A percentile compares a stretch with the other conserved stretches of the same genome.
Evolutionary conservation across 1,140 invertebrate genomes (phyloP).

Genomic region (Zophobas atratus): DNA sequence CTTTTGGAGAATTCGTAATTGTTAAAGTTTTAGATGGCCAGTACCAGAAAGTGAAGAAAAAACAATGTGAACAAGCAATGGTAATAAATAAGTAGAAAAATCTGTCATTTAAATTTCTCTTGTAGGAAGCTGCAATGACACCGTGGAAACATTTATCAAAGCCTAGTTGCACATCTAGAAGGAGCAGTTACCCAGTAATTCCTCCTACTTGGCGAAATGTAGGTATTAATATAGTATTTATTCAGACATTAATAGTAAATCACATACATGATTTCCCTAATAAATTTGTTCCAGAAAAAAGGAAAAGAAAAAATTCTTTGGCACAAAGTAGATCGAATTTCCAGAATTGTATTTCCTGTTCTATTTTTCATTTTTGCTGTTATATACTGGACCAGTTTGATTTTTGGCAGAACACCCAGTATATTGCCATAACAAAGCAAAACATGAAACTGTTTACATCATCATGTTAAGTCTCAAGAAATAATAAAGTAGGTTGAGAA

Average conservation of each 20-base stretch:
- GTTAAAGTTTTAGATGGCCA: conserved; percentile 84
- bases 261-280: background rate
- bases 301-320: conserved; percentile 78
- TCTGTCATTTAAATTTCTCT: conserved; percentile 9
- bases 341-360: conserved; percentile 80
- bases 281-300: conserved; percentile 67
- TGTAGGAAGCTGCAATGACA: conserved; percentile 56
- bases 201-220: conserved; percentile 61
- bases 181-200: conserved; percentile 43
- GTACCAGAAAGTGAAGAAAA: conserved; percentile 73
- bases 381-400: conserved; percentile 82
- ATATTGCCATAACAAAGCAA: background rate
- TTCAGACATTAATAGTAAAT: background rate
- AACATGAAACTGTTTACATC: too few species aligned
- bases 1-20: conserved; percentile 88
- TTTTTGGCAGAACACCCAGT: conserved; percentile 71
- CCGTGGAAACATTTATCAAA: conserved; percentile 50
- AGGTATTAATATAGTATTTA: conserved; percentile 46
- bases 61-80: conserved; percentile 69
- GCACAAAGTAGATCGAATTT: conserved; percentile 79
- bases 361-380: conserved; percentile 82
- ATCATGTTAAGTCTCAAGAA: background rate
- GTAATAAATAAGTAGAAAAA: conserved; percentile 66
- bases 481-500: conserved; percentile 28
- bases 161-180: conserved; percentile 24